Base-by-base conservation (phyloP, 2,888 invertebrate genomes). In the Aspidapion aeneum region DNA sequence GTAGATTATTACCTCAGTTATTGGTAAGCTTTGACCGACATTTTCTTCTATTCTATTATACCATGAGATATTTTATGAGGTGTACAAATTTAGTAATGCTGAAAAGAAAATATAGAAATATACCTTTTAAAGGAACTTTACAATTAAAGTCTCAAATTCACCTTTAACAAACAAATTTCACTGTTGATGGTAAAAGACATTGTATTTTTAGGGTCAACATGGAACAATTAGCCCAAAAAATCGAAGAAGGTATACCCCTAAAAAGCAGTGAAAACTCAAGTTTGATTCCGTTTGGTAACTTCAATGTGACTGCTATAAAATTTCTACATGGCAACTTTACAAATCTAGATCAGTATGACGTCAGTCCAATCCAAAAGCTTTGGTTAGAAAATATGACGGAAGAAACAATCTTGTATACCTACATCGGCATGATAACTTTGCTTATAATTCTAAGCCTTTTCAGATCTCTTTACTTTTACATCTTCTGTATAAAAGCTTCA, bases 1-100 rank as follows among this genome's bases (percentile, higher is more conserved):
- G 86, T 89, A 1, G 94, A 94, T 77, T 92, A 87, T 80, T 93
- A 91, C 82, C 85, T 93, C 3, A 85, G 90, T 2, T 87, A 85
- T 74, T 93, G 92, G 92, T 88, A 72, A 81, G 80, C n/a, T n/a
- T n/a, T n/a, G n/a, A n/a, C n/a, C n/a, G n/a, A n/a, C n/a, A n/a
- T n/a, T n/a, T n/a, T n/a, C n/a, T n/a, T n/a, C n/a, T n/a, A n/a
- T n/a, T n/a, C n/a, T n/a, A n/a, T n/a, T n/a, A n/a, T n/a, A n/a
- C n/a, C n/a, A n/a, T n/a, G n/a, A n/a, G n/a, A n/a, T n/a, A n/a
- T n/a, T n/a, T n/a, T n/a, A n/a, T n/a, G n/a, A n/a, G n/a, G n/a
- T n/a, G n/a, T n/a, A n/a, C n/a, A n/a, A n/a, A n/a, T n/a, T n/a
- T 74, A 48, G 21, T n/a, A 18, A n/a, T 1, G 9, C 48, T 51